These are phyloP conservation scores for Myrmecophaga tridactyla DNA, from an alignment of 2,113 vertebrate species.

Conservation along the genomic window DNA sequence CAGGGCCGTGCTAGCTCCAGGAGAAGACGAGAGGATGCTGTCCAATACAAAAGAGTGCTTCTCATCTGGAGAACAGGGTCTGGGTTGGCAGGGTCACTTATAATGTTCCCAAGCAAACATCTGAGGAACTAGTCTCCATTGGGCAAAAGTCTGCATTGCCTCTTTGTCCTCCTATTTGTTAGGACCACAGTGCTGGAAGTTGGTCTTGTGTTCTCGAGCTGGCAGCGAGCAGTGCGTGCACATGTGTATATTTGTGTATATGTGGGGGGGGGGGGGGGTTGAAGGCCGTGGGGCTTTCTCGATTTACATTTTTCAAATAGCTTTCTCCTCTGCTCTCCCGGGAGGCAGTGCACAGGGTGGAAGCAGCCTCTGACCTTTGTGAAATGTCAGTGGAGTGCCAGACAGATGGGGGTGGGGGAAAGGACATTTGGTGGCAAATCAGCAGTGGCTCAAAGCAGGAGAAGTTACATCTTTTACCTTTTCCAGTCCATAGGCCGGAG, in stretches of 20 bases:
- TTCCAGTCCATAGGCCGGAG: background rate
- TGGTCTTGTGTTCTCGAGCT: background rate
- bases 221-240: background rate
- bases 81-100: background rate
- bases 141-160: fast-evolving
- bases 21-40: background rate
- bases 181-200: background rate
- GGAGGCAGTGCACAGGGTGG: background rate
- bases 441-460: background rate
- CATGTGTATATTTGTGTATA: background rate
- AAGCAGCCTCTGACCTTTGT: conserved; percentile 57
- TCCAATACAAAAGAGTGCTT: background rate
- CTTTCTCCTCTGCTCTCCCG: conserved; percentile 57
- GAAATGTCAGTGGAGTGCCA: background rate
- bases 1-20: background rate
- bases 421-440: background rate
- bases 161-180: background rate
- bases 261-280: background rate
- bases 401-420: background rate
- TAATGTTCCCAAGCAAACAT: background rate
- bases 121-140: fast-evolving
- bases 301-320: conserved; percentile 73
- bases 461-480: background rate
- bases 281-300: background rate
- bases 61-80: background rate